Conservation (phyloP, 2,113 vertebrate genomes). For the Acrocephalus arundinaceus region DNA sequence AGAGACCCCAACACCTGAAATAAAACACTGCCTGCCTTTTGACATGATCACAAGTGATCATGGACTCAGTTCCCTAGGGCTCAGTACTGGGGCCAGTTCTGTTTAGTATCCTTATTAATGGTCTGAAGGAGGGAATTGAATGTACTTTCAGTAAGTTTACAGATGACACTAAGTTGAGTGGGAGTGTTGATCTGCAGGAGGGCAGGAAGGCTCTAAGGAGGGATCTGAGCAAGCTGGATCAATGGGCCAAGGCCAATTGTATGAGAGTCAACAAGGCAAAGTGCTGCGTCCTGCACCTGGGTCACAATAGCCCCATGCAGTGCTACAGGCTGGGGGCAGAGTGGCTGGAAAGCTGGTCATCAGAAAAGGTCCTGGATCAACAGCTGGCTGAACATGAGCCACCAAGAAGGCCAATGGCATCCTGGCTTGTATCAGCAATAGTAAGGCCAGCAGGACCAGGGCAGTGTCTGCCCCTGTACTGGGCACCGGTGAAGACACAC, state of each 20-base stretch:
- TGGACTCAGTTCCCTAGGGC: not conserved
- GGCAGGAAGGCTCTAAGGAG: not conserved
- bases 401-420: not conserved
- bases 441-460: not conserved
- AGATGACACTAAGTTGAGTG: not conserved
- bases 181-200: not conserved
- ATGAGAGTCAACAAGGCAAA: not conserved
- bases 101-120: not conserved
- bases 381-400: not conserved
- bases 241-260: not conserved
- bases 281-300: not conserved
- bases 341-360: not conserved
- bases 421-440: not conserved
- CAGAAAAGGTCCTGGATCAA: not conserved
- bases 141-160: not conserved
- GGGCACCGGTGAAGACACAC: not conserved
- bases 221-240: not conserved
- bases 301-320: not conserved
- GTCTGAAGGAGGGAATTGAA: not conserved
- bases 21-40: not conserved
- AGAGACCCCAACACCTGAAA: not conserved
- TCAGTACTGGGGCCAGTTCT: not conserved
- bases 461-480: not conserved
- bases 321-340: not conserved
- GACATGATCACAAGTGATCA: not conserved